Evolutionary conservation across 2,888 invertebrate genomes (phyloP).

Genomic region (Phyllotreta striolata): DNA sequence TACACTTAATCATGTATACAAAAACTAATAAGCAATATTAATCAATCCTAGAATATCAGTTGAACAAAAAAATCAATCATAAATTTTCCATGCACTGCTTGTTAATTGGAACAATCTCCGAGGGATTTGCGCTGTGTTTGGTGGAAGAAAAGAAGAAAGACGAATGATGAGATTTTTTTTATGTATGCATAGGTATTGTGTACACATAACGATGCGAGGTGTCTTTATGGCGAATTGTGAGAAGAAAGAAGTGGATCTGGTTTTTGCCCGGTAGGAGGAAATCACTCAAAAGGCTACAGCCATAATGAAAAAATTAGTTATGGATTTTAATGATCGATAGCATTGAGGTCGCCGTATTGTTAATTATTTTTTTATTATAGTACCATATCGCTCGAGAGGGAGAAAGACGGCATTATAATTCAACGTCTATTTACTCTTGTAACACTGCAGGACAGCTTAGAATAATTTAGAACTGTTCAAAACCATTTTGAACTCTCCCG

Average conservation of each 20-base stretch:
- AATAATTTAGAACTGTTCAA: too few relatives aligned
- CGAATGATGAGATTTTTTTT: constrained; percentile 23
- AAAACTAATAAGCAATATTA: not conserved
- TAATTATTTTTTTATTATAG: too few relatives aligned
- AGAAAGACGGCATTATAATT: too few relatives aligned
- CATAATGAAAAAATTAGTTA: constrained; percentile 59
- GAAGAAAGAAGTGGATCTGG: constrained; percentile 40
- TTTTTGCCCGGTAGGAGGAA: constrained; percentile 49
- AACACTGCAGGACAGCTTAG: too few relatives aligned
- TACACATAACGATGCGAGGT: constrained; percentile 23
- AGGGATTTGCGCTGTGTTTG: constrained; percentile 12
- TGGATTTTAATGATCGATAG: constrained; percentile 57
- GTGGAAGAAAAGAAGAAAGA: constrained; percentile 7
- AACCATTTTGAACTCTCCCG: too few relatives aligned
- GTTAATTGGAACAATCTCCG: constrained; percentile 18
- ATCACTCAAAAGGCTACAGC: constrained; percentile 48
- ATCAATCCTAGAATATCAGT: not conserved
- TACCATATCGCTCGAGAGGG: too few relatives aligned
- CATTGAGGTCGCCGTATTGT: too few relatives aligned
- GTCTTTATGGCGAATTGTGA: constrained; percentile 36
- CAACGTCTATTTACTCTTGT: too few relatives aligned
- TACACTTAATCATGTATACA: too few relatives aligned
- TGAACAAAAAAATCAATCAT: constrained; percentile 6
- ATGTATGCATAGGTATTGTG: constrained; percentile 6
- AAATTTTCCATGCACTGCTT: constrained; percentile 9